Base-by-base conservation (phyloP, 2,888 invertebrate genomes). In the Andrena dorsata region DNA sequence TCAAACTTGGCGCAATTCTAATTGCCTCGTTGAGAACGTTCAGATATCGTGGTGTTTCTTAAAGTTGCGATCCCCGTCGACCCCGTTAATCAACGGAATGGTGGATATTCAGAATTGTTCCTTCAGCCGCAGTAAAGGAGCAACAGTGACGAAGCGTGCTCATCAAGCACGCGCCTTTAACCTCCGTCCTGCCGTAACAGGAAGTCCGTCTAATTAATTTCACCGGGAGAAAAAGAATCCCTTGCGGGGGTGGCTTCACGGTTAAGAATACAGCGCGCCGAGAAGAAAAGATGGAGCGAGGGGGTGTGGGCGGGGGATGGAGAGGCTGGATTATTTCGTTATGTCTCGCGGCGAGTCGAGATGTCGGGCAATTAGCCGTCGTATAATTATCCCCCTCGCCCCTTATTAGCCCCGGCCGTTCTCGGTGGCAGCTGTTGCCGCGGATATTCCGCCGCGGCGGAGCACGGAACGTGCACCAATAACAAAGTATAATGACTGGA, bases 291-390 rank as follows among this genome's bases (percentile, higher is more conserved):
- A 63, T 70, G 28, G 28, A 56, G 2, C 61, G 51, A 16, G 28
- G 28, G 10, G 30, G 28, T 30, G 53, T 47, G 5, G 47, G 41
- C 61, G 30, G 16, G n/a, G 13, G 56, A 20, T n/a, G 56, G 73
- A 60, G 75, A 73, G 76, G 47, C 71, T 77, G 80, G 77, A 90
- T 90, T 90, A 90, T 90, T 90, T 89, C 84, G 88, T 90, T 90
- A 87, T 86, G 84, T 88, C 88, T 86, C 83, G 85, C 82, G 85
- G 86, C 85, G 80, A 85, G 86, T 64, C 77, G 77, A 80, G 89
- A 84, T 83, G 85, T 79, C 80, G 86, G 83, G 88, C 91, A 91
- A 92, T 91, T 92, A 91, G 89, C 87, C 85, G 79, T 89, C 88
- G 89, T 88, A 87, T 89, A 91, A 91, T 91, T 91, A 91, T 91